phyloP scores from a whole-genome alignment of 53 echinoderm and acorn worm genomes.

The Mesocentrotus franciscanus region DNA sequence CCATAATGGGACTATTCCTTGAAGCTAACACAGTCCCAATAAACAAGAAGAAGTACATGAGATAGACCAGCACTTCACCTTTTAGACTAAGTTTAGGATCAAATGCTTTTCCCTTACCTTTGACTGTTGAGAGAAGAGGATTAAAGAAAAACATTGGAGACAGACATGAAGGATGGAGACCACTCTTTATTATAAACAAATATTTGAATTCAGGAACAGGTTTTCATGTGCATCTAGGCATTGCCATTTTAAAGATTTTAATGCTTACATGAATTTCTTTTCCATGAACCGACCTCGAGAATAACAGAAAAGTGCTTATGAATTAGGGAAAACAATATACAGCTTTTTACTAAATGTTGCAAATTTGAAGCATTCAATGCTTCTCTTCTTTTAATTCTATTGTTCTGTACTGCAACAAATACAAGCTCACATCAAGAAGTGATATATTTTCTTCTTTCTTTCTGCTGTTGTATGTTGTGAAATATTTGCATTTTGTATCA shows the following conservation, averaged over 20 bases:
- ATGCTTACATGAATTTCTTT: neutral
- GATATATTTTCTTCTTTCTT: neutral
- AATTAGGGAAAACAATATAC: neutral
- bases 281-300: no score
- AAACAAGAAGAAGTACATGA: slow-evolving; percentile 95
- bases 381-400: neutral
- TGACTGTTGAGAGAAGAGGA: slow-evolving; percentile 69
- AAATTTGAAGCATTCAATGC: neutral
- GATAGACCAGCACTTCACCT: slow-evolving; percentile 94
- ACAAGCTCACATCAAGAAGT: neutral
- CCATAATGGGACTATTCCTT: slow-evolving; percentile 86
- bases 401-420: neutral
- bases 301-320: neutral
- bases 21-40: slow-evolving; percentile 88
- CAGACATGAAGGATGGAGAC: neutral
- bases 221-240: neutral
- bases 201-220: no score
- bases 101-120: slow-evolving; percentile 58
- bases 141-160: neutral
- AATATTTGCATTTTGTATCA: neutral
- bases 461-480: neutral
- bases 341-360: neutral
- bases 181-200: neutral
- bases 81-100: slow-evolving; percentile 77
- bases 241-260: neutral